Percentiles rank a stretch among this genome's conserved stretches.
These are phyloP conservation scores for Gymnocephalus cernua DNA, from an alignment of 2,113 vertebrate species.

Conservation along the genomic window DNA sequence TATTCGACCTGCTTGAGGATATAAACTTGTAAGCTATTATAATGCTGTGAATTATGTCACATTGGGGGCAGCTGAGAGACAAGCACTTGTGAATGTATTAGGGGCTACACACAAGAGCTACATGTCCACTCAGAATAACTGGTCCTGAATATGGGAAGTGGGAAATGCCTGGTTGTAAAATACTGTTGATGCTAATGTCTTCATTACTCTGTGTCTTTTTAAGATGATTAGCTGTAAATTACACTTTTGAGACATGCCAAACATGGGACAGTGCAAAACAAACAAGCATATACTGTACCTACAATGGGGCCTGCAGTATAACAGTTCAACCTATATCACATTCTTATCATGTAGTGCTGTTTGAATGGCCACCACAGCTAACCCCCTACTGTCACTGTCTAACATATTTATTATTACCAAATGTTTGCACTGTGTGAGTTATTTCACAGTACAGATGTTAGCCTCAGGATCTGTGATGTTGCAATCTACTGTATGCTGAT, in stretches of 20 bases:
- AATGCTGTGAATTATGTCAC: constrained; percentile 48
- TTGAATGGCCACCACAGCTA: constrained; percentile 13
- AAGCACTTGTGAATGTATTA: constrained; percentile 31
- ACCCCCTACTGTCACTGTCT: constrained; percentile 27
- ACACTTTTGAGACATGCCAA: neutral
- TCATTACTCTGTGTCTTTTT: neutral
- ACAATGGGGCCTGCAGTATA: neutral
- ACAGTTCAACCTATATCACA: neutral
- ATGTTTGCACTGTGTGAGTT: constrained; percentile 46
- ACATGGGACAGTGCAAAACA: neutral
- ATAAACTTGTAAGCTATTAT: constrained; percentile 59
- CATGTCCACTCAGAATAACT: neutral
- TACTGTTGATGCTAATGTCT: neutral
- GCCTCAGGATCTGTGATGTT: constrained; percentile 38
- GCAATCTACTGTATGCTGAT: constrained; percentile 23
- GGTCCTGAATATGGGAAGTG: neutral
- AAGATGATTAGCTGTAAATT: neutral
- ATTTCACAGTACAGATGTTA: constrained; percentile 26
- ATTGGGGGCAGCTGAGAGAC: constrained; percentile 17
- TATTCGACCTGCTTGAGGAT: constrained; percentile 46
- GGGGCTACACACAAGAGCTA: neutral
- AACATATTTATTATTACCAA: constrained; percentile 38
- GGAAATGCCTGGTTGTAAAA: neutral
- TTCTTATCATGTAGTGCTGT: neutral
- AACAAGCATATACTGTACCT: too few relatives aligned